Percentiles rank a stretch among this genome's conserved stretches.
Conservation (phyloP, 2,797 vertebrate species). For the Clarias laeviceps region DNA sequence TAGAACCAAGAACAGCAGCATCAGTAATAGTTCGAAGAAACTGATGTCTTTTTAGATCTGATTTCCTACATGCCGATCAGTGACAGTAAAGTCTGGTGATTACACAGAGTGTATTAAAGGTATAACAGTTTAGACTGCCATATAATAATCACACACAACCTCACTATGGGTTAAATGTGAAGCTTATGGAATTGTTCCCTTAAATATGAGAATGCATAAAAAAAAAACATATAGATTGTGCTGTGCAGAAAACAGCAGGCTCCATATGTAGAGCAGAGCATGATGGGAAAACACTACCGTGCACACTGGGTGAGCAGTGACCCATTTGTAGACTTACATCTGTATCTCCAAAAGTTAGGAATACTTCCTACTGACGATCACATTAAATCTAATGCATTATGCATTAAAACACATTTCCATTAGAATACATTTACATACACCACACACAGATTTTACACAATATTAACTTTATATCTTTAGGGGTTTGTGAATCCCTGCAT, state of each 20-base stretch:
- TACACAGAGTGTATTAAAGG: neutral
- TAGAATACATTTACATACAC: conserved; percentile 13
- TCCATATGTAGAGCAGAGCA: neutral
- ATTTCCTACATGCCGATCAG: neutral
- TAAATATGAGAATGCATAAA: neutral
- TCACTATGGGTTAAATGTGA: neutral
- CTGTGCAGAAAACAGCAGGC: neutral
- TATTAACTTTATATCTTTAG: conserved; percentile 28
- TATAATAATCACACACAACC: neutral
- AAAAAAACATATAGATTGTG: neutral
- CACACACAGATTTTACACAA: conserved; percentile 26
- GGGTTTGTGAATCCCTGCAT: neutral
- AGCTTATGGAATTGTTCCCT: neutral
- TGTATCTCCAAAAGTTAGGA: neutral
- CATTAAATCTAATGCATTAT: conserved; percentile 13
- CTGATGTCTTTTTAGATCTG: neutral
- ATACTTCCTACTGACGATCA: conserved; percentile 1
- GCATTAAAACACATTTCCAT: conserved; percentile 13
- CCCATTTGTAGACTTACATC: conserved; percentile 5
- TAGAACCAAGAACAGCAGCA: neutral
- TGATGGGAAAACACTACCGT: conserved; percentile 1
- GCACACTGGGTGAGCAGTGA: neutral
- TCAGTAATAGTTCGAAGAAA: neutral
- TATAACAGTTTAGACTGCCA: neutral
- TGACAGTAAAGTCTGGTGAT: neutral